Base-by-base conservation (phyloP, 2,888 invertebrate genomes). In the Netelia inedita region DNA sequence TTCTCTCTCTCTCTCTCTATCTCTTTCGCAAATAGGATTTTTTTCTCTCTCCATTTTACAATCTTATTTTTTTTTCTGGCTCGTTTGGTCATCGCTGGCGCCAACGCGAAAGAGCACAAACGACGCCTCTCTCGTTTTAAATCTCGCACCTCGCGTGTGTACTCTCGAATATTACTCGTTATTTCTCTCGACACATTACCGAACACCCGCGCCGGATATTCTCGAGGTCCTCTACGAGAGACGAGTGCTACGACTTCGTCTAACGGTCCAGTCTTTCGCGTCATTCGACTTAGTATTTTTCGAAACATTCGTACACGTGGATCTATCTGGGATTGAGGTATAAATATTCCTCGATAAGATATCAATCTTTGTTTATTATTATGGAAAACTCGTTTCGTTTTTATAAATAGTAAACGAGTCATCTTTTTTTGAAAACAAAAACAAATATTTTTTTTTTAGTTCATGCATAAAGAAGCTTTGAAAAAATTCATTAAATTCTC, bases 81-180 rank as follows among this genome's bases (percentile, higher is more conserved):
- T 65, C 53, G 41, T 82, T 61, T 68, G 59, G 28, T 69, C 72
- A 82, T 79, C 41, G 65, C 57, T 82, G 82, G 82, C 82, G 82
- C 82, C 82, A 79, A 68, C 59, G 72, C 46, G 55, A 76, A 3
- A 66, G 46, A 43, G 19, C 68, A 16, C 46, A 63, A 63, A 14
- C 65, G 41, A 71, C 55, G 65, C 50, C 57, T 59, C 69, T 55
- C 55, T 55, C 41, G 69, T 53, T 19, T 55, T 35, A 61, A 75
- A 81, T 69, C 50, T 81, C 81, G 43, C 81, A 75, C 75, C 63
- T 81, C 63, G 53, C 68, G 61, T 50, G 41, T 75, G 41, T 69
- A 61, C 50, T 73, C 72, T 61, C 6, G 43, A 50, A 14, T 19
- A 41, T 65, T 43, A 59, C 16, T n/a, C 46, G 14, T 28, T 69